Percentiles rank a stretch among this genome's conserved stretches.
Evolutionary conservation across 2,888 invertebrate species (phyloP).

Genomic region (Coecobrya sp.): DNA sequence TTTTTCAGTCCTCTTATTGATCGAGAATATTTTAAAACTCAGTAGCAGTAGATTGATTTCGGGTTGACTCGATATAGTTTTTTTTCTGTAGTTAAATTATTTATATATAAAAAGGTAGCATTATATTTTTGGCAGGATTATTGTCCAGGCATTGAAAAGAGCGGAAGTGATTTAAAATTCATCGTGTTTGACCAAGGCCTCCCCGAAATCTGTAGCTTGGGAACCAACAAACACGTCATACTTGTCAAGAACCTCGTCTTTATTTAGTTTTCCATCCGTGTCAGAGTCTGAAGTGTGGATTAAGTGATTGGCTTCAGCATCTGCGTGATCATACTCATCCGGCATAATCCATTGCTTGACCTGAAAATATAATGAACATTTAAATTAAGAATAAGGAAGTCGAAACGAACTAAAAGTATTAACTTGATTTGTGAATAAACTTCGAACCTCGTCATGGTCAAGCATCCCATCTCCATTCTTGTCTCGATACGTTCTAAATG

Average conservation of each 20-base stretch:
- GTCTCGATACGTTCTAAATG: conserved; percentile 94
- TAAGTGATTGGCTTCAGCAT: conserved; percentile 98
- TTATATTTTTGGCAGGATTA: conserved; percentile 76
- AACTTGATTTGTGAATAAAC: background rate
- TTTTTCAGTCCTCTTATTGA: conserved; percentile 22
- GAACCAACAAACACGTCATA: conserved; percentile 99
- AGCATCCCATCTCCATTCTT: conserved; percentile 95
- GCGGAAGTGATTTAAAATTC: conserved; percentile 92
- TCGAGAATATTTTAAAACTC: conserved; percentile 23
- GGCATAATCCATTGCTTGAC: conserved; percentile 97
- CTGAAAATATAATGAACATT: too few relatives aligned
- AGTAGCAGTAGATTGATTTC: background rate
- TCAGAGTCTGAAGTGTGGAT: conserved; percentile 98
- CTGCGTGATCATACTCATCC: conserved; percentile 98
- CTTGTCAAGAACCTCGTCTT: conserved; percentile 96
- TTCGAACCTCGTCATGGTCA: conserved; percentile 93
- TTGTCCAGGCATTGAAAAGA: conserved; percentile 58
- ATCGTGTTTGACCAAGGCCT: conserved; percentile 97
- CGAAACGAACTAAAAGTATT: conserved; percentile 21
- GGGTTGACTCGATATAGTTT: background rate
- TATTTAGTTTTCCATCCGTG: conserved; percentile 96
- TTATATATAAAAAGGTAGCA: conserved; percentile 9
- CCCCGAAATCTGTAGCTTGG: conserved; percentile 99
- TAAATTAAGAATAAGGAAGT: conserved; percentile 29
- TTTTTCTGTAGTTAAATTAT: too few relatives aligned